These are phyloP conservation scores for Aethes cnicana DNA, from an alignment of 2,888 invertebrate species.

Conservation along the genomic window DNA sequence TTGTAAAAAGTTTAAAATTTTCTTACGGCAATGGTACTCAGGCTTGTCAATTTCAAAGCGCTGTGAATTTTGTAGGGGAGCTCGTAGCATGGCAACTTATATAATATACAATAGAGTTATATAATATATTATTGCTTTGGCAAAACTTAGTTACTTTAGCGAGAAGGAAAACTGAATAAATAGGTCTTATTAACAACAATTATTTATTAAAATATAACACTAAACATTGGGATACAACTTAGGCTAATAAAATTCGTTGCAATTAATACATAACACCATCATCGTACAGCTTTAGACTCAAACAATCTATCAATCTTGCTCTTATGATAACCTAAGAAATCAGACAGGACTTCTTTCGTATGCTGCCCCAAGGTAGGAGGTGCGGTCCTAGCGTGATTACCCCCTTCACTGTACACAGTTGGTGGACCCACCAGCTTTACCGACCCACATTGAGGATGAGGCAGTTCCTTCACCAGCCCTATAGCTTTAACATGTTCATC, in stretches of 20 bases:
- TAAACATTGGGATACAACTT: neutral
- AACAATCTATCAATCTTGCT: constrained; percentile 82
- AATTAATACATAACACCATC: constrained; percentile 19
- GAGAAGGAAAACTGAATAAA: too few relatives aligned
- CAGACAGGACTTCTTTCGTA: constrained; percentile 88
- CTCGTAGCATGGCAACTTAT: too few relatives aligned
- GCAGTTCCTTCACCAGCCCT: constrained; percentile 86
- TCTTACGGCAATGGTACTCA: too few relatives aligned
- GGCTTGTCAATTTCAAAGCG: too few relatives aligned
- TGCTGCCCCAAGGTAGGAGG: constrained; percentile 95
- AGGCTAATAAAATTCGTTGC: neutral
- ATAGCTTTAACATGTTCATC: constrained; percentile 92
- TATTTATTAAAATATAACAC: neutral
- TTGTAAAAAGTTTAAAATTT: too few relatives aligned
- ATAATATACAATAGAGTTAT: too few relatives aligned
- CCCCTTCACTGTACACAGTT: constrained; percentile 89
- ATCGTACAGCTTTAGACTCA: constrained; percentile 65
- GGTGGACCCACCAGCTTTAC: constrained; percentile 93
- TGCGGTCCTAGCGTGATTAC: constrained; percentile 86
- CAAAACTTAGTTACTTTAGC: too few relatives aligned
- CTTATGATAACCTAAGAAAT: constrained; percentile 84
- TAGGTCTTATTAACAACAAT: too few relatives aligned
- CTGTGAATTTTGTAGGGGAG: too few relatives aligned
- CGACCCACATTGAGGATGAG: constrained; percentile 86
- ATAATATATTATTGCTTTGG: too few relatives aligned